Conservation (phyloP, 2,888 invertebrate genomes). For the Caenorhabditis sinica region DNA sequence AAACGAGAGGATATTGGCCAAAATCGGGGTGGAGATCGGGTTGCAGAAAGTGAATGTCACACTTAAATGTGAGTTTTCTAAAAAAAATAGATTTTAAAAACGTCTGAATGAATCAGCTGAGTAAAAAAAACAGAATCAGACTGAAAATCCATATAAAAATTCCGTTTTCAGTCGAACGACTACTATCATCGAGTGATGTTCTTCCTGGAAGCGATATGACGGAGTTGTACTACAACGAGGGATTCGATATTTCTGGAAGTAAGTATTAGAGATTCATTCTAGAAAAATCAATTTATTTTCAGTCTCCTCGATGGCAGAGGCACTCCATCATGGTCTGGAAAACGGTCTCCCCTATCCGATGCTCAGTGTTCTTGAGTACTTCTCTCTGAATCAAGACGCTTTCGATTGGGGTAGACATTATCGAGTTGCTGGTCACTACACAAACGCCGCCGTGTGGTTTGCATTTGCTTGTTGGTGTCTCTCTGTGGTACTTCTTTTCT, state of each 20-base stretch:
- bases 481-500: constrained; percentile 75
- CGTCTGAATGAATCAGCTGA: too few species aligned
- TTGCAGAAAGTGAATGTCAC: constrained; percentile 80
- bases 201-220: constrained; percentile 66
- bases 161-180: constrained; percentile 68
- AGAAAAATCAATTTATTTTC: neutral
- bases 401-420: constrained; percentile 81
- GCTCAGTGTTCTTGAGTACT: constrained; percentile 79
- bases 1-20: constrained; percentile 77
- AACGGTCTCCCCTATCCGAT: constrained; percentile 82
- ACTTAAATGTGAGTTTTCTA: constrained; percentile 71
- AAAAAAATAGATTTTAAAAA: neutral
- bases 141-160: neutral
- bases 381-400: constrained; percentile 78
- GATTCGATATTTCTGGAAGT: constrained; percentile 77
- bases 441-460: constrained; percentile 76
- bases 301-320: constrained; percentile 79
- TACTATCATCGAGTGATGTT: constrained; percentile 61
- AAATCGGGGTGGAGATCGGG: constrained; percentile 80
- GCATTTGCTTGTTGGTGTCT: constrained; percentile 74
- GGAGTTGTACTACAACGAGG: constrained; percentile 78
- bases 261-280: neutral
- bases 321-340: constrained; percentile 74
- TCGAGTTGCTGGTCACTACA: constrained; percentile 81
- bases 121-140: too few species aligned